These are phyloP conservation scores for Cirrhinus mrigala DNA, from an alignment of 2,797 vertebrate species.

Conservation along the genomic window DNA sequence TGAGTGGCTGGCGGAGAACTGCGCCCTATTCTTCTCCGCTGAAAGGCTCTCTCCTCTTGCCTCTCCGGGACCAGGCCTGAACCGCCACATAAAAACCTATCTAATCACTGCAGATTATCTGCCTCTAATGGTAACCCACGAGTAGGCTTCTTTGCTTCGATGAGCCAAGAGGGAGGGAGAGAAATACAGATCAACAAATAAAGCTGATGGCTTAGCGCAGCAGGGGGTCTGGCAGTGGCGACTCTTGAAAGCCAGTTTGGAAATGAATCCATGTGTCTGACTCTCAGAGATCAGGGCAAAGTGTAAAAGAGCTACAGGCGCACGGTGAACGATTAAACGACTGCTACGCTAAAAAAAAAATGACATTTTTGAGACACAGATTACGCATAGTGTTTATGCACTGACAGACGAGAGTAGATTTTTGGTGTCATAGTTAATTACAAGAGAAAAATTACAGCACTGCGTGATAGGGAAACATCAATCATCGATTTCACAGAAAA, in stretches of 20 bases:
- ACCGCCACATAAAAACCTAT: slow-evolving; percentile 71
- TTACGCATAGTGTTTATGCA: slow-evolving; percentile 27
- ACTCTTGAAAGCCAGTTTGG: slow-evolving; percentile 63
- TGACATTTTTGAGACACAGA: slow-evolving; percentile 40
- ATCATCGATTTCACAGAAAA: slow-evolving; percentile 27
- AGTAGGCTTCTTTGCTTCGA: slow-evolving; percentile 72
- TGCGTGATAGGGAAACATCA: slow-evolving; percentile 36
- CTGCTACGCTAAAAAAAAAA: neutral
- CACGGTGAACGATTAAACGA: slow-evolving; percentile 48
- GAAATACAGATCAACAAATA: slow-evolving; percentile 77
- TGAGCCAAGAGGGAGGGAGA: slow-evolving; percentile 60
- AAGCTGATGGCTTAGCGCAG: slow-evolving; percentile 67
- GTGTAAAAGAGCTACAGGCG: slow-evolving; percentile 53
- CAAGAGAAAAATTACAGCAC: slow-evolving; percentile 26
- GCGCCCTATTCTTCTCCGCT: slow-evolving; percentile 68
- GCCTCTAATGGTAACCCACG: slow-evolving; percentile 77
- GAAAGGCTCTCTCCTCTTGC: slow-evolving; percentile 58
- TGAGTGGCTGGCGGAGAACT: slow-evolving; percentile 67
- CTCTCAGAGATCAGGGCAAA: slow-evolving; percentile 67
- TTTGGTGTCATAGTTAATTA: slow-evolving; percentile 37
- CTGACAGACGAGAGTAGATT: slow-evolving; percentile 40
- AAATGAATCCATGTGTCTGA: slow-evolving; percentile 70
- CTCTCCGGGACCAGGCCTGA: slow-evolving; percentile 50
- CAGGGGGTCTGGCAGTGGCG: slow-evolving; percentile 53
- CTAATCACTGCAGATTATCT: slow-evolving; percentile 84